These are phyloP conservation scores for Erpetoichthys calabaricus DNA, from an alignment of 2,797 vertebrate genomes.

Conservation along the genomic window DNA sequence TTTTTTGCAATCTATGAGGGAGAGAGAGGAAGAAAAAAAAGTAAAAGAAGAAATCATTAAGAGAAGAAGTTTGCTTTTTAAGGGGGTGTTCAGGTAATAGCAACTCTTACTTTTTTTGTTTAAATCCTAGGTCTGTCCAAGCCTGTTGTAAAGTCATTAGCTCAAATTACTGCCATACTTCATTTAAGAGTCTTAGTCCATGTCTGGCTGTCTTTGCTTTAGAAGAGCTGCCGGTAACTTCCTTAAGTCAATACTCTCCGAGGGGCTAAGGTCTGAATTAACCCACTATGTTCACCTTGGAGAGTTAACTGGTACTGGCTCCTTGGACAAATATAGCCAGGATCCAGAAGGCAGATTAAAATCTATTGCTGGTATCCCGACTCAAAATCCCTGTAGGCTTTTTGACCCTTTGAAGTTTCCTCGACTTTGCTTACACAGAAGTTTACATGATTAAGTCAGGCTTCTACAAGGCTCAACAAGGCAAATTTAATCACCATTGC, in stretches of 20 bases:
- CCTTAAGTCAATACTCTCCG: constrained; percentile 56
- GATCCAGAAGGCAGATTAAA: constrained; percentile 41
- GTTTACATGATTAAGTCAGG: constrained; percentile 46
- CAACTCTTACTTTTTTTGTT: constrained; percentile 48
- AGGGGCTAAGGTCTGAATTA: constrained; percentile 52
- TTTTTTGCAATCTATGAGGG: constrained; percentile 38
- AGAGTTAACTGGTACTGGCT: constrained; percentile 40
- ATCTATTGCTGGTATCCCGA: constrained; percentile 41
- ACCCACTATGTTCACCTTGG: constrained; percentile 39
- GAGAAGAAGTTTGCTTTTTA: constrained; percentile 33
- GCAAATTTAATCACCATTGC: constrained; percentile 34
- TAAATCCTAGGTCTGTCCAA: constrained; percentile 43
- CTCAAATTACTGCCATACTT: constrained; percentile 56
- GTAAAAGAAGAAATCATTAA: not conserved
- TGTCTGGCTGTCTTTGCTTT: constrained; percentile 33
- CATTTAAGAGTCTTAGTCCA: constrained; percentile 43
- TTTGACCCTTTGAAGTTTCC: constrained; percentile 49
- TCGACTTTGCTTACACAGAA: constrained; percentile 43
- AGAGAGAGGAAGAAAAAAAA: constrained; percentile 23
- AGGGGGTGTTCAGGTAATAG: constrained; percentile 55
- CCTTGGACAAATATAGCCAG: constrained; percentile 40
- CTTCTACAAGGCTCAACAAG: constrained; percentile 42
- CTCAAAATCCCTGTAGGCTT: constrained; percentile 37
- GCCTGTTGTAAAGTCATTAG: constrained; percentile 61
- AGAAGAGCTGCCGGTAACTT: constrained; percentile 43